Conservation (phyloP, 2,797 vertebrate species). For the Adrianichthys oophorus region DNA sequence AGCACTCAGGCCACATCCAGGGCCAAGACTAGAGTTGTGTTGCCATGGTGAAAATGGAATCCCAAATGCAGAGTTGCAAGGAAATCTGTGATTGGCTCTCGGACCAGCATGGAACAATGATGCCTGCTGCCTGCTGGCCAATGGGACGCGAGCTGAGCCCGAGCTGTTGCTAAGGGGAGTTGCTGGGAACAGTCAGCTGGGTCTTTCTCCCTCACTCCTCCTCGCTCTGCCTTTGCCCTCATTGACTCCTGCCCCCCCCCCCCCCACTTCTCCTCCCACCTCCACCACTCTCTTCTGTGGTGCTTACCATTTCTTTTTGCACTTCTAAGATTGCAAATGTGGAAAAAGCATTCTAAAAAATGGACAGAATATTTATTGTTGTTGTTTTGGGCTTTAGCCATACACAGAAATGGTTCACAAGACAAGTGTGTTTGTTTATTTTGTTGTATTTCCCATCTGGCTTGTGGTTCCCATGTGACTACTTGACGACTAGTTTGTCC, state of each 20-base stretch:
- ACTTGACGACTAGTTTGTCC: background rate
- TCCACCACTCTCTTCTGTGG: conserved; percentile 39
- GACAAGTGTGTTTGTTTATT: conserved; percentile 13
- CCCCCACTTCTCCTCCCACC: conserved; percentile 38
- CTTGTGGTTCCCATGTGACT: conserved; percentile 6
- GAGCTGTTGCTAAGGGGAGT: conserved; percentile 85
- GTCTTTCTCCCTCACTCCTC: conserved; percentile 51
- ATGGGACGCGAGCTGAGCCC: conserved; percentile 67
- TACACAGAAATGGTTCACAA: conserved; percentile 21
- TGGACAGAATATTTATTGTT: conserved; percentile 80
- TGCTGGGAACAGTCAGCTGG: conserved; percentile 80
- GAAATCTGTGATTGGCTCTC: conserved; percentile 69
- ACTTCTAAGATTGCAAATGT: conserved; percentile 70
- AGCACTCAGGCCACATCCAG: conserved; percentile 56
- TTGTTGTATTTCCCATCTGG: conserved; percentile 13
- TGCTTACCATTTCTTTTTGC: conserved; percentile 48
- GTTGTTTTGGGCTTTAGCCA: conserved; percentile 31
- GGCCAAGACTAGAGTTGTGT: conserved; percentile 73
- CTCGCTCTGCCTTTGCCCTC: conserved; percentile 73
- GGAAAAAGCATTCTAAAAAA: conserved; percentile 78
- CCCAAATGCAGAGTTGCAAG: conserved; percentile 74
- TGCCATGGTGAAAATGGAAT: conserved; percentile 83
- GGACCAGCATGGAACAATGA: conserved; percentile 74
- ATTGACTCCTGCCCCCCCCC: conserved; percentile 65
- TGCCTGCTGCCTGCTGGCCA: conserved; percentile 74